These are phyloP conservation scores for Eilema caniola DNA, from an alignment of 2,888 invertebrate species.

Conservation along the genomic window DNA sequence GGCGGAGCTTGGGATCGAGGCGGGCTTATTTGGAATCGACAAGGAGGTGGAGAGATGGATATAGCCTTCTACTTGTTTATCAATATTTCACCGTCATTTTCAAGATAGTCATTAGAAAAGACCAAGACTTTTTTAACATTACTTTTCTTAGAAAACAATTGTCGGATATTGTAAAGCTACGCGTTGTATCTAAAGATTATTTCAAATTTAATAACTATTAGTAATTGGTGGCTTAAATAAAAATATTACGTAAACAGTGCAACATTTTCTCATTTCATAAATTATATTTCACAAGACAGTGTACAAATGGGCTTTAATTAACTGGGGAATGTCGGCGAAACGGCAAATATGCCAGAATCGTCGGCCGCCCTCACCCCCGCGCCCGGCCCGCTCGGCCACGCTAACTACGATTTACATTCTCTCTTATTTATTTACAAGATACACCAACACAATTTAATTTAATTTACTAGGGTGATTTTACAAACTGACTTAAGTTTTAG, in stretches of 20 bases:
- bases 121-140: not conserved
- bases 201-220: constrained; percentile 34
- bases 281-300: constrained; percentile 82
- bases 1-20: constrained; percentile 83
- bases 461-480: constrained; percentile 60
- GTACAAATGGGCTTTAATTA: constrained; percentile 85
- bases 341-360: constrained; percentile 79
- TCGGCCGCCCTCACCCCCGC: constrained; percentile 55
- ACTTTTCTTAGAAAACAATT: not conserved
- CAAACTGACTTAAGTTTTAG: constrained; percentile 32
- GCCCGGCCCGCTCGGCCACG: constrained; percentile 57
- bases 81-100: constrained; percentile 54
- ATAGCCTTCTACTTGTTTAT: constrained; percentile 75
- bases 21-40: constrained; percentile 85
- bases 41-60: constrained; percentile 84
- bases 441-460: constrained; percentile 67
- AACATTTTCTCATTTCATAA: constrained; percentile 77
- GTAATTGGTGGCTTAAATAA: constrained; percentile 56
- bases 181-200: not conserved
- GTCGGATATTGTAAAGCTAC: not conserved
- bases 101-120: not conserved
- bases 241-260: constrained; percentile 66
- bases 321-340: constrained; percentile 81
- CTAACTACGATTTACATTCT: constrained; percentile 79
- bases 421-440: constrained; percentile 74